Evolutionary conservation across 2,888 invertebrate species (phyloP), one percentile per base, ranked within the genome.

Genomic region (Eubasilissa splendida): DNA sequence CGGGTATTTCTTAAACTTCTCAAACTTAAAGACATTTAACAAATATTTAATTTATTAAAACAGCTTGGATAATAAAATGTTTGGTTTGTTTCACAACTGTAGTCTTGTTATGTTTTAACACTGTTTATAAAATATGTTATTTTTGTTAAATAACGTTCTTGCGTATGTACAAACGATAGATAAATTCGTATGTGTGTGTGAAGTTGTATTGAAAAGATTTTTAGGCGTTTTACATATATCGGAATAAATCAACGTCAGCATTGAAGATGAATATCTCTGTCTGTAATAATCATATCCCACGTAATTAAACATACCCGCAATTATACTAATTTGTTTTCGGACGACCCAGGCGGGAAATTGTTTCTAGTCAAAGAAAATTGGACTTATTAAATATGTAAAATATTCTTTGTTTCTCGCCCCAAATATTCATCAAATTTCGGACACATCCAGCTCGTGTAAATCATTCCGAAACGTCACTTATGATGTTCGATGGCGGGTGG

Each of bases 301-400:
- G 71, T 71, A 56, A 71, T 71, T 71, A 71, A 71, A 54, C 53
- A 71, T 12, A 12, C 54, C 54, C 54, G 71, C 71, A 71, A 71
- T 71, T 71, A 71, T 54, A 53, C 22, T 50, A 31, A 54, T 42
- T 50, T 50, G 7, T 68, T 68, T 50, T 50, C 3, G 50, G 68
- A 9, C 68, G 68, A 68, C 54, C 71, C 33, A 71, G 71, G 54
- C 54, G 71, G 71, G 71, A 71, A 71, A 71, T 71, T 71, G 71
- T 68, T 68, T 63, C 63, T 52, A 68, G 68, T 50, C 52, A n/a
- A 33, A 63, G 63, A 33, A 68, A 68, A 68, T 68, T 68, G 68
- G 68, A 33, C 50, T 68, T 68, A 68, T 68, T 68, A 68, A 68
- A 68, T 68, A 68, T 68, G 33, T 66, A 42, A 50, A 68, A 68